Evolutionary conservation across 2,888 invertebrate genomes (phyloP).

Genomic region (Entomobrya multifasciata): DNA sequence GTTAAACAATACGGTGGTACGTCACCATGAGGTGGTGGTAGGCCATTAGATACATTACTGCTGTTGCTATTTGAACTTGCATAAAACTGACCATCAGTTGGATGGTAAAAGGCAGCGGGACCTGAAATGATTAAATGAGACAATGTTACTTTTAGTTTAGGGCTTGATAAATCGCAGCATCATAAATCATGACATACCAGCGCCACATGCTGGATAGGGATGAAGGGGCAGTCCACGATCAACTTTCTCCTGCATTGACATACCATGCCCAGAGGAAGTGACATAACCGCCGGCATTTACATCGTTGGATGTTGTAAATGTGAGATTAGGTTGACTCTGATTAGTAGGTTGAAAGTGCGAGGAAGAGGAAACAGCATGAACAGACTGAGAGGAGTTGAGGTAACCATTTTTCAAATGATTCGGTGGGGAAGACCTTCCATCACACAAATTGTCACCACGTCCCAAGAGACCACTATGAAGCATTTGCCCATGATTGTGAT

Average conservation of each 20-base stretch:
- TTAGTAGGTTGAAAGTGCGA: constrained; percentile 74
- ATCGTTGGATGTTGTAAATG: constrained; percentile 73
- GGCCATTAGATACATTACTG: constrained; percentile 45
- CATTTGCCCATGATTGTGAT: constrained; percentile 71
- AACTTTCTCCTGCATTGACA: constrained; percentile 75
- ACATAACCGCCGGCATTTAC: constrained; percentile 66
- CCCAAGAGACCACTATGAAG: constrained; percentile 71
- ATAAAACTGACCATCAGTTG: constrained; percentile 73
- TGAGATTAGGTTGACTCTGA: constrained; percentile 75
- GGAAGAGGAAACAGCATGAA: constrained; percentile 75
- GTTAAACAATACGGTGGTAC: constrained; percentile 86
- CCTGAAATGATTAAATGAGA: no score
- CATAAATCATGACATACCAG: constrained; percentile 63
- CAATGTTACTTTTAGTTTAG: no score
- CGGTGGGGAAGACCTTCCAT: constrained; percentile 72
- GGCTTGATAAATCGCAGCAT: neutral
- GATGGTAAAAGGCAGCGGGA: constrained; percentile 76
- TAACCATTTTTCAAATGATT: constrained; percentile 78
- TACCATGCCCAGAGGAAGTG: constrained; percentile 55
- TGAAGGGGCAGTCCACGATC: constrained; percentile 70
- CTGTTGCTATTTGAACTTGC: constrained; percentile 70
- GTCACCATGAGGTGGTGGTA: constrained; percentile 38
- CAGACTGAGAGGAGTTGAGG: constrained; percentile 75
- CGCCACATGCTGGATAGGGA: constrained; percentile 62
- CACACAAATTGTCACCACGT: constrained; percentile 63